Evolutionary conservation across 2,797 vertebrate genomes (phyloP).

Genomic region (Pseudomugil tenellus): DNA sequence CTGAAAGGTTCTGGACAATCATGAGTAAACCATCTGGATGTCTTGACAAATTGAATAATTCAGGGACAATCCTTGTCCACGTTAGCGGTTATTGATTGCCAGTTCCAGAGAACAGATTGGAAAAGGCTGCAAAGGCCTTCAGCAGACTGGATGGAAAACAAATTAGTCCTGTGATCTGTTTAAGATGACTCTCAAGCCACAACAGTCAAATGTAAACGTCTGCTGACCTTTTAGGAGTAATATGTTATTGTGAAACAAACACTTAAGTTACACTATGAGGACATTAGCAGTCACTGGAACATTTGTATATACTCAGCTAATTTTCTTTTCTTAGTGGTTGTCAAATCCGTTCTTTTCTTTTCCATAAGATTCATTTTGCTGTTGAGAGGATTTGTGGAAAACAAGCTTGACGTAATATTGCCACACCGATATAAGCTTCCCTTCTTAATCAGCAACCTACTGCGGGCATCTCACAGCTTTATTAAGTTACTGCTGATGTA

Average conservation of each 20-base stretch:
- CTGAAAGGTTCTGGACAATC: conserved; percentile 40
- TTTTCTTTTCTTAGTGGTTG: neutral
- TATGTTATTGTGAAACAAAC: neutral
- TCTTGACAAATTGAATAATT: conserved; percentile 53
- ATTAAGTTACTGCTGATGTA: neutral
- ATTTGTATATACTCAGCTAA: too few relatives aligned
- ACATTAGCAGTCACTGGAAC: too few relatives aligned
- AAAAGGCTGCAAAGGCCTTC: conserved; percentile 38
- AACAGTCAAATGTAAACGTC: conserved; percentile 21
- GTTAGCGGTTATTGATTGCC: conserved; percentile 60
- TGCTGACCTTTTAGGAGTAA: conserved; percentile 42
- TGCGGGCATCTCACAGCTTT: neutral
- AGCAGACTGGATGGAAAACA: conserved; percentile 32
- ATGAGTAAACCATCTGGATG: conserved; percentile 16
- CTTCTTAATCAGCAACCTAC: neutral
- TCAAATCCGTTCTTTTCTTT: too few relatives aligned
- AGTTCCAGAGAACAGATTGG: conserved; percentile 38
- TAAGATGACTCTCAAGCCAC: conserved; percentile 39
- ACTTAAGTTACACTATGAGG: neutral
- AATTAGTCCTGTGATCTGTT: conserved; percentile 47
- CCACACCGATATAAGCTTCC: neutral
- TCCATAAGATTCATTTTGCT: neutral
- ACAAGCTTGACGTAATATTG: neutral
- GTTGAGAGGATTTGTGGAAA: neutral
- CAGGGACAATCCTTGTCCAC: conserved; percentile 35